These are phyloP conservation scores for Phylloscopus whistleri DNA, from an alignment of 2,113 vertebrate species.

Conservation along the genomic window DNA sequence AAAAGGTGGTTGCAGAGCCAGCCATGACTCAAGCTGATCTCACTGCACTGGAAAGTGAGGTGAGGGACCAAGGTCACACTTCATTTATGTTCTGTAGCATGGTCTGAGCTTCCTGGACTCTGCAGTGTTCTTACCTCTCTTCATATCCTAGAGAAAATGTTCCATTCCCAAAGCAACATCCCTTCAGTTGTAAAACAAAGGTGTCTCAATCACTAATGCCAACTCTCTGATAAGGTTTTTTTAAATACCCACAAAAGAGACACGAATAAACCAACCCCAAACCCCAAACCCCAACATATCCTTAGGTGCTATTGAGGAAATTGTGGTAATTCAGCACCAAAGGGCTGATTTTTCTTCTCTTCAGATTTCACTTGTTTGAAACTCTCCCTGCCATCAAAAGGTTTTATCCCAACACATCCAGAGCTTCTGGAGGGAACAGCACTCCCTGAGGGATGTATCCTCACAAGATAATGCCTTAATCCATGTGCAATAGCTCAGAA, in stretches of 20 bases:
- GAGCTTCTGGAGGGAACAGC: neutral
- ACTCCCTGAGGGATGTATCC: neutral
- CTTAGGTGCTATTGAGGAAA: neutral
- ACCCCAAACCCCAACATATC: neutral
- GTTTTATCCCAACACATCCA: neutral
- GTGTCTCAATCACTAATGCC: neutral
- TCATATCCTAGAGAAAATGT: neutral
- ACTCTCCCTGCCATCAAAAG: neutral
- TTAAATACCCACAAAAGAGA: neutral
- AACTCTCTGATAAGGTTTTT: neutral
- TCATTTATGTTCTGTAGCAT: neutral
- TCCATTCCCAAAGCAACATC: neutral
- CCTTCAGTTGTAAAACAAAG: neutral
- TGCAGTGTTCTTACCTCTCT: neutral
- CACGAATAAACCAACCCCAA: neutral
- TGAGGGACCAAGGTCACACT: slow-evolving; percentile 35
- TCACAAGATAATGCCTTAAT: neutral
- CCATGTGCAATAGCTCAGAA: neutral
- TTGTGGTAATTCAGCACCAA: neutral
- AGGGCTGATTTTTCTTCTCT: neutral
- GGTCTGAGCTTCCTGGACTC: neutral
- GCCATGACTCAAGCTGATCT: slow-evolving; percentile 89
- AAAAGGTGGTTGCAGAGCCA: slow-evolving; percentile 88
- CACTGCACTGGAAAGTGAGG: slow-evolving; percentile 85
- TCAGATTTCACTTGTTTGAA: neutral